A percentile compares a stretch with the other conserved stretches of the same genome.
phyloP scores from a whole-genome alignment of 2,797 vertebrate species.

The Pithecia hirsuta region DNA sequence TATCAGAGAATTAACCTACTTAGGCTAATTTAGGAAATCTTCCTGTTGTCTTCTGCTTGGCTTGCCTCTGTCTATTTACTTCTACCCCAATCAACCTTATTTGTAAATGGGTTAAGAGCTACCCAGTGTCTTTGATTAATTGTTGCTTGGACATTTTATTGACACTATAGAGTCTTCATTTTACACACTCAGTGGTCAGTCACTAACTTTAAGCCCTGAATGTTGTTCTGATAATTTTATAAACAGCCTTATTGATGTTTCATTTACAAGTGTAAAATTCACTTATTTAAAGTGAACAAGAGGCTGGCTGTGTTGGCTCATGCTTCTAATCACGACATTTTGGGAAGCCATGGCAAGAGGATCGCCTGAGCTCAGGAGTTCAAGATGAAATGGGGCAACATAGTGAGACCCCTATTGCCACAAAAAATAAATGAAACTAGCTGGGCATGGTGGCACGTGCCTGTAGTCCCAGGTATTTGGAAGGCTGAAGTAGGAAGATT shows the following conservation, averaged over 20 bases:
- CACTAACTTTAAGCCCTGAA: not conserved
- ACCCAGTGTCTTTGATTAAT: not conserved
- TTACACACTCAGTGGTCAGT: not conserved
- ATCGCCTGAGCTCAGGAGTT: not conserved
- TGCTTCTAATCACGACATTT: not conserved
- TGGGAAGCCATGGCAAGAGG: not conserved
- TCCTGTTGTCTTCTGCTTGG: not conserved
- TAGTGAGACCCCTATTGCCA: not conserved
- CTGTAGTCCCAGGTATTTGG: no score
- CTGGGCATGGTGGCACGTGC: no score
- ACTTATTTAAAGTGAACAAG: not conserved
- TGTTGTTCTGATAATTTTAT: constrained; percentile 38
- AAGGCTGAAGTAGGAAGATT: no score
- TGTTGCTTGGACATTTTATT: not conserved
- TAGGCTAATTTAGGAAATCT: not conserved
- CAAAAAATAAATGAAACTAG: no score
- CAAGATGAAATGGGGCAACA: not conserved
- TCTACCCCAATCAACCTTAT: not conserved
- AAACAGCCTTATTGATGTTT: not conserved
- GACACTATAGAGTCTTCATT: not conserved
- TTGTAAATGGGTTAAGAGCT: not conserved
- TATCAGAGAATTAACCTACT: not conserved
- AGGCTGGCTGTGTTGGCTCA: not conserved
- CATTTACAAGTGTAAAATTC: not conserved
- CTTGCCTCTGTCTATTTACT: not conserved